Percentiles rank a stretch among this genome's conserved stretches.
These are phyloP conservation scores for Napeogenes inachia DNA, from an alignment of 2,888 invertebrate genomes.

Conservation along the genomic window DNA sequence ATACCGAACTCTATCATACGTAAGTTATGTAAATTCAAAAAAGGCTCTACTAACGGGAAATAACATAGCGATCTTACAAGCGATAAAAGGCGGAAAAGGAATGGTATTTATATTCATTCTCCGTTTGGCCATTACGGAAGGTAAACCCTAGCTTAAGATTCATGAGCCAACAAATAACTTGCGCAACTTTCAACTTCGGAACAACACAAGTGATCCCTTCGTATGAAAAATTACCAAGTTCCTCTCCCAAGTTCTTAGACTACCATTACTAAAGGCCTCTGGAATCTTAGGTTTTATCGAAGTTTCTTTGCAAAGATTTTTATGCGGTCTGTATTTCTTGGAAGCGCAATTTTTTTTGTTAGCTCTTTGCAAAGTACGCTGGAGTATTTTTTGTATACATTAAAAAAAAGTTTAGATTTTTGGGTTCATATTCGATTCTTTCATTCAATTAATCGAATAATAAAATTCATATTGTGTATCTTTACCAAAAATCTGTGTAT, in stretches of 20 bases:
- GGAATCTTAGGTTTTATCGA: neutral
- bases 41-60: neutral
- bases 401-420: too few relatives aligned
- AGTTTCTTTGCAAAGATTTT: neutral
- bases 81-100: slow-evolving; percentile 21
- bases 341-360: neutral
- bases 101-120: slow-evolving; percentile 29
- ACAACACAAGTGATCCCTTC: slow-evolving; percentile 21
- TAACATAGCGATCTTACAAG: slow-evolving; percentile 1
- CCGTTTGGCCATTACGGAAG: slow-evolving; percentile 25
- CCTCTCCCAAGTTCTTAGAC: slow-evolving; percentile 12
- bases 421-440: too few relatives aligned
- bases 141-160: slow-evolving; percentile 28
- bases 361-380: too few relatives aligned
- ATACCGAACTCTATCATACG: too few relatives aligned
- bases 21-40: neutral
- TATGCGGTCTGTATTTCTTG: neutral
- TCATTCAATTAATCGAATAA: too few relatives aligned
- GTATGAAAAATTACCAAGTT: slow-evolving; percentile 26
- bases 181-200: slow-evolving; percentile 20
- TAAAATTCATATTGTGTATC: too few relatives aligned
- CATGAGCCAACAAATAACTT: slow-evolving; percentile 30
- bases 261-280: neutral
- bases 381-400: too few relatives aligned
- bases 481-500: too few relatives aligned